phyloP scores from a whole-genome alignment of 2,113 vertebrate species.

The Colinus virginianus region DNA sequence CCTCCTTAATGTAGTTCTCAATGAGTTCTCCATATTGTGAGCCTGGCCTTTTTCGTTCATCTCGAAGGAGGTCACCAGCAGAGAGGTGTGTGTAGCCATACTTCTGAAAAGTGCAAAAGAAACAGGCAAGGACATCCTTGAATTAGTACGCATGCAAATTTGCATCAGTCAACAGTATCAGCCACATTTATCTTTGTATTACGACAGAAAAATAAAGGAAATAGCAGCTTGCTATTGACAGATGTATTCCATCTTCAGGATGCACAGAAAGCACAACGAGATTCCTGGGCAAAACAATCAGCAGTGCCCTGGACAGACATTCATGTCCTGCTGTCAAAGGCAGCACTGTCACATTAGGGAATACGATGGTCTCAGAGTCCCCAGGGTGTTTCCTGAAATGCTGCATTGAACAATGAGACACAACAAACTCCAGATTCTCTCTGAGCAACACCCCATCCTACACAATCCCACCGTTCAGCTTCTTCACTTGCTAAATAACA shows the following conservation, averaged over 20 bases:
- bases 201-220: background rate
- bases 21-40: conserved; percentile 94
- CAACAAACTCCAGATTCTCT: background rate
- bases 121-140: background rate
- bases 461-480: background rate
- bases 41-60: conserved; percentile 87
- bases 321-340: background rate
- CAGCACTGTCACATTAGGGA: background rate
- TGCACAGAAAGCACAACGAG: background rate
- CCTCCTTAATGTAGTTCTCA: conserved; percentile 91
- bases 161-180: rapidly evolving
- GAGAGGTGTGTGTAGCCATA: conserved; percentile 95
- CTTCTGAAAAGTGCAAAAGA: conserved; percentile 77
- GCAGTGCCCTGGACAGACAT: background rate
- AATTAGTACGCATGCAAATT: background rate
- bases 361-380: background rate
- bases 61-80: conserved; percentile 93
- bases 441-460: background rate
- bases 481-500: background rate
- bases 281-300: background rate
- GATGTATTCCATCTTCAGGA: background rate
- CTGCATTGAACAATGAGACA: background rate
- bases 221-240: rapidly evolving
- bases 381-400: background rate
- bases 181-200: background rate